Base-by-base conservation (phyloP, 2,113 vertebrate species). In the Campylorhamphus procurvoides region DNA sequence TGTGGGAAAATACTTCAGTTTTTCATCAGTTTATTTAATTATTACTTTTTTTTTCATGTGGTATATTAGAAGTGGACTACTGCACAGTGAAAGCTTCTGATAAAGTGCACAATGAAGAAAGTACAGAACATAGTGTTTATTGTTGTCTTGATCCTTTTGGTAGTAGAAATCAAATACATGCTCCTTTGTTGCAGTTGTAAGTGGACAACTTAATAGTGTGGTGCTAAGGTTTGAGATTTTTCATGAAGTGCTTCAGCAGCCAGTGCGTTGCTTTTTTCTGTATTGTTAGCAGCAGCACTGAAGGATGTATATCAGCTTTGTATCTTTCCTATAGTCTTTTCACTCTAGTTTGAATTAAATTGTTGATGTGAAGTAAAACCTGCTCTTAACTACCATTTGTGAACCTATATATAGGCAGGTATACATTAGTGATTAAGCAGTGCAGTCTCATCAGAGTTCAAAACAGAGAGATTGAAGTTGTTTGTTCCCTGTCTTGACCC, bases 401-500 rank as follows among this genome's bases (percentile, higher is more conserved):
- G 3, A 84, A 42, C 22, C 3, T 56, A 2, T 84, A 3, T 44
- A 52, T 50, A 58, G 35, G 27, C 10, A 77, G 7, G 7, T 47
- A 5, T 4, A 2, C 37, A 37, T 3, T 74, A 47, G 31, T 40
- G 17, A 13, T 66, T 84, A 25, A 62, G 18, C 46, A 47, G 29
- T 46, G 11, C 33, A 37, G 19, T 64, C 35, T 64, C 42, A 71
- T 63, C 24, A 49, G 22, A 55, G 75, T 72, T 68, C 20, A 55
- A 71, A 47, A 11, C 63, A 22, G 16, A 72, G 24, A 87, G 47
- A 10, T 56, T 10, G n/a, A 12, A 28, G 7, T 18, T 46, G 28
- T 10, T 24, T 64, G 60, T 35, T 29, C 10, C 6, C 27, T 44
- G 0, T 7, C 14, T 46, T 2, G 1, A 24, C 8, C 3, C 7